Conservation (phyloP, 2,797 vertebrate genomes). For the Coccyzus lansbergi region DNA sequence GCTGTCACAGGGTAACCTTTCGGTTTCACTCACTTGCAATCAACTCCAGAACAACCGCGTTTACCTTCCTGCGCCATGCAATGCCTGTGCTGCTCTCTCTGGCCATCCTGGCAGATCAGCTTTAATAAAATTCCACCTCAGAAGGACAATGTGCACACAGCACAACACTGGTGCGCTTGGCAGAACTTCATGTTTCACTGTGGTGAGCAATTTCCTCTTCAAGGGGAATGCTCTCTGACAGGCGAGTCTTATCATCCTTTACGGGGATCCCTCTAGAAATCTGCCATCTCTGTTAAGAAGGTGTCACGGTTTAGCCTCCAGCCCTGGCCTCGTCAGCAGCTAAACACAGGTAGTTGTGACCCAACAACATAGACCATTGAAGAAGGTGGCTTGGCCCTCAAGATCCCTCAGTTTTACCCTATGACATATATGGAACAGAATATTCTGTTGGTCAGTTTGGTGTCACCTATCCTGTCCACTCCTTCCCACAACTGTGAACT, state of each 20-base stretch:
- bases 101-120: not conserved
- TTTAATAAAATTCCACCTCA: not conserved
- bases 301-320: too few relatives aligned
- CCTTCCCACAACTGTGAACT: too few relatives aligned
- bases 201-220: not conserved
- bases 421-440: too few relatives aligned
- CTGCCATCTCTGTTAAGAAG: not conserved
- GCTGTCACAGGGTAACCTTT: not conserved
- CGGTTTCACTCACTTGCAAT: not conserved
- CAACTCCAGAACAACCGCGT: rapidly evolving
- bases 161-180: rapidly evolving
- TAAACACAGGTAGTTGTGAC: too few relatives aligned
- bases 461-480: too few relatives aligned
- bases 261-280: not conserved
- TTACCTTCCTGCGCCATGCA: not conserved
- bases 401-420: too few relatives aligned
- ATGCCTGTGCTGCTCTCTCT: not conserved
- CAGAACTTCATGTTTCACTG: not conserved
- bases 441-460: too few relatives aligned
- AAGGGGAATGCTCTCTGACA: not conserved
- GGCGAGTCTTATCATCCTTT: not conserved
- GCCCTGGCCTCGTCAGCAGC: too few relatives aligned
- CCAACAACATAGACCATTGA: too few relatives aligned
- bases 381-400: too few relatives aligned
- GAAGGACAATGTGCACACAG: not conserved